phyloP scores from a whole-genome alignment of 2,797 vertebrate genomes.

The Argentina silus region DNA sequence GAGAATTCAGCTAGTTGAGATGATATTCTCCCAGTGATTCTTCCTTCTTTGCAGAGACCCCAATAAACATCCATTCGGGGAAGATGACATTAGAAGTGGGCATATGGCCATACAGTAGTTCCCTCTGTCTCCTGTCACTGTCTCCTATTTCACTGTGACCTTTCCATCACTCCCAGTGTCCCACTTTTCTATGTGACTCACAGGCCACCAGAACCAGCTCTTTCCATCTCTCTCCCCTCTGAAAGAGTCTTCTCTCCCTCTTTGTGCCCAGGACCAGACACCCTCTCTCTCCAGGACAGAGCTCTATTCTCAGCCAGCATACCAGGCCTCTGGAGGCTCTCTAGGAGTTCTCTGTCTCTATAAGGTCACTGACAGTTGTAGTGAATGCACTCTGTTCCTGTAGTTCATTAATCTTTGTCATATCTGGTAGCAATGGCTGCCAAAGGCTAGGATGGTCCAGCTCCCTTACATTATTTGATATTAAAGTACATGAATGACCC shows the following conservation, averaged over 20 bases:
- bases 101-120: neutral
- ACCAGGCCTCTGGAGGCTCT: neutral
- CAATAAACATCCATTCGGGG: too few species aligned
- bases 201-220: neutral
- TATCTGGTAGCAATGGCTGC: neutral
- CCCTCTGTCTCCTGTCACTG: neutral
- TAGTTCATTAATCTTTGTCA: neutral
- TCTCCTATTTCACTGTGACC: neutral
- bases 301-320: neutral
- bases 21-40: too few species aligned
- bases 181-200: neutral
- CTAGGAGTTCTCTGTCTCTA: neutral
- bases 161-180: neutral
- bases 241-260: neutral
- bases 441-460: too few species aligned
- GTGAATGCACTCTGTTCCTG: neutral
- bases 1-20: neutral
- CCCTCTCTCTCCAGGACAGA: neutral
- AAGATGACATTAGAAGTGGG: too few species aligned
- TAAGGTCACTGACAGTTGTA: slow-evolving; percentile 8
- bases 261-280: neutral
- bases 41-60: too few species aligned
- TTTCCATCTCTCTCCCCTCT: neutral
- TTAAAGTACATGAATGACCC: too few species aligned
- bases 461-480: too few species aligned